Base-by-base conservation (phyloP, 1,140 invertebrate species). In the Galleria mellonella region DNA sequence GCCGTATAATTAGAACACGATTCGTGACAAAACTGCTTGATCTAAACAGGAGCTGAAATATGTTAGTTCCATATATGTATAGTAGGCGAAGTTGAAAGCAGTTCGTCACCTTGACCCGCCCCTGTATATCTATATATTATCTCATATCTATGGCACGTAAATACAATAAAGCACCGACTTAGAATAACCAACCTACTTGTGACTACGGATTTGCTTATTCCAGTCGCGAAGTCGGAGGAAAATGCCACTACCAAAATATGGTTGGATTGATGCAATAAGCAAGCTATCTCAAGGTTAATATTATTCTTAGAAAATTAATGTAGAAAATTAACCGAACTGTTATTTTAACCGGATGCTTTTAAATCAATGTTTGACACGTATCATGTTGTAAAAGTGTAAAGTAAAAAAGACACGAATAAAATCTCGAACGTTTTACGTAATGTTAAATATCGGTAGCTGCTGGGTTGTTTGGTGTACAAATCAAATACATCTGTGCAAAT, bases 91-190 rank as follows among this genome's bases (percentile, higher is more conserved):
- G 51, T 78, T 64, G 77, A 84, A 82, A 84, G 77, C 77, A 73
- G 63, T 58, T 51, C 53, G 50, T 52, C 65, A 70, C 81, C 81
- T 84, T 82, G 81, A 84, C 81, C 70, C 55, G 67, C 53, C 57
- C n/a, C 47, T 58, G 51, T 58, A 57, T 62, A 73, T 69, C 71
- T 71, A 53, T 62, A 61, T 72, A 23, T 6, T 23, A 77, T 74
- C 73, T 81, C 71, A 72, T 76, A 81, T 83, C 76, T 79, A 64
- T 66, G 53, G 63, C 77, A 83, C 77, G 75, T 82, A 83, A 74
- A 82, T 53, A 82, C 72, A 83, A 83, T 83, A 79, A 83, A 82
- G 63, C 64, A 77, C 62, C 38, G 56, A 72, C 56, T 44, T 67
- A 39, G 54, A 55, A 59, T 81, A 83, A 74, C 78, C 73, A 83